These are phyloP conservation scores for Neostethus bicornis DNA, from an alignment of 2,797 vertebrate genomes.

Conservation along the genomic window DNA sequence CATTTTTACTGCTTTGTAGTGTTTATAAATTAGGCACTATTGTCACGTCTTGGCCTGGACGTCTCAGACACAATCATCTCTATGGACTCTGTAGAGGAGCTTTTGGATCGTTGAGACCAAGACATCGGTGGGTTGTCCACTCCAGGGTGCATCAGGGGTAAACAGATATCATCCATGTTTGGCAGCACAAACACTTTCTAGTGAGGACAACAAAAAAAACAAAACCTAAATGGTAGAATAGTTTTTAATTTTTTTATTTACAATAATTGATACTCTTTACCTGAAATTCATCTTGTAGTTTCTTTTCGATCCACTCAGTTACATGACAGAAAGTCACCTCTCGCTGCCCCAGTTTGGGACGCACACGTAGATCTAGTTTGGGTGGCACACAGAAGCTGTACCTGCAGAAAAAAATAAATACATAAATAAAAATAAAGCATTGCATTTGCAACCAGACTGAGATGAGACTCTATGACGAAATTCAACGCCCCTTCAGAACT, in stretches of 20 bases:
- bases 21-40: constrained; percentile 57
- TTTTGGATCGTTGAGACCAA: constrained; percentile 34
- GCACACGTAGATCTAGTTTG: constrained; percentile 85
- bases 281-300: constrained; percentile 90
- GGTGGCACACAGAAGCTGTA: constrained; percentile 90
- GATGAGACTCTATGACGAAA: not conserved
- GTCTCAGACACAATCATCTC: constrained; percentile 51
- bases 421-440: not conserved
- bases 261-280: too few relatives aligned
- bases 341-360: constrained; percentile 87
- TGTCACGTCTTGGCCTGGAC: constrained; percentile 43
- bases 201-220: constrained; percentile 3
- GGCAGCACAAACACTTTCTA: constrained; percentile 92
- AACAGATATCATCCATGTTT: constrained; percentile 91
- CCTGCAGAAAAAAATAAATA: constrained; percentile 70
- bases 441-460: not conserved
- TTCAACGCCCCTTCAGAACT: not conserved
- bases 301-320: constrained; percentile 91
- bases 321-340: constrained; percentile 89
- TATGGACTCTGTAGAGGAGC: constrained; percentile 65
- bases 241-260: rapidly evolving
- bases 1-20: not conserved
- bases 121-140: constrained; percentile 51
- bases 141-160: constrained; percentile 86
- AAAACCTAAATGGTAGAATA: not conserved